Percentiles rank a stretch among this genome's conserved stretches.
phyloP scores from a whole-genome alignment of 30 jellyfish, hydroid and myxozoan species.

The Turritopsis dohrnii region DNA sequence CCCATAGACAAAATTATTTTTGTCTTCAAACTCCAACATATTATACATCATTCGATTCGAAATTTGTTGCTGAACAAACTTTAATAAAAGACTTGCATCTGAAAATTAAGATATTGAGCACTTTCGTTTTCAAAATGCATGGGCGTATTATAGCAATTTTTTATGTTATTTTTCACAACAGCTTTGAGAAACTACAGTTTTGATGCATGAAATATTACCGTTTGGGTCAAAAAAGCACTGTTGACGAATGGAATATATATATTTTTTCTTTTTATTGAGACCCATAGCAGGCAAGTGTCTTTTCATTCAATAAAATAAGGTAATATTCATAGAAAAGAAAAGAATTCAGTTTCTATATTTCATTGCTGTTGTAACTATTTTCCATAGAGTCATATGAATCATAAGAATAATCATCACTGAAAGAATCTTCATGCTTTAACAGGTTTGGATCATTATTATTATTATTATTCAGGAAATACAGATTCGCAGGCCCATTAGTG shows the following conservation, averaged over 20 bases:
- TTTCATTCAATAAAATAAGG: not conserved
- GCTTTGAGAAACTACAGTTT: constrained; percentile 1
- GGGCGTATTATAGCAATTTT: not conserved
- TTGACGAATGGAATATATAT: not conserved
- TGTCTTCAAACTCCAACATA: no score
- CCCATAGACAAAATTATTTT: no score
- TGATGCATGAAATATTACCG: not conserved
- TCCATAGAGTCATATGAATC: constrained; percentile 5
- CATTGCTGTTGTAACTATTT: no score
- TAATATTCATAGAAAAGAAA: not conserved
- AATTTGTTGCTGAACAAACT: no score
- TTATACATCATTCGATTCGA: no score
- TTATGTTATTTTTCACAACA: not conserved
- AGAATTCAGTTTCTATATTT: not conserved
- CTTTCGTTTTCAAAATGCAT: not conserved
- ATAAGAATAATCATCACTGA: not conserved
- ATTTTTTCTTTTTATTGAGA: not conserved
- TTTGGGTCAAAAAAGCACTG: not conserved
- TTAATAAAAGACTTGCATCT: no score
- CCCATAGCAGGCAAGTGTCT: not conserved
- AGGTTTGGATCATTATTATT: no score
- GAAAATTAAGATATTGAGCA: no score
- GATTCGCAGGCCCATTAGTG: no score
- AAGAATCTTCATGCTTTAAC: not conserved
- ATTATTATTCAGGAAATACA: no score